Base-by-base conservation (phyloP, 1,140 invertebrate genomes). In the Liolophura sinensis region DNA sequence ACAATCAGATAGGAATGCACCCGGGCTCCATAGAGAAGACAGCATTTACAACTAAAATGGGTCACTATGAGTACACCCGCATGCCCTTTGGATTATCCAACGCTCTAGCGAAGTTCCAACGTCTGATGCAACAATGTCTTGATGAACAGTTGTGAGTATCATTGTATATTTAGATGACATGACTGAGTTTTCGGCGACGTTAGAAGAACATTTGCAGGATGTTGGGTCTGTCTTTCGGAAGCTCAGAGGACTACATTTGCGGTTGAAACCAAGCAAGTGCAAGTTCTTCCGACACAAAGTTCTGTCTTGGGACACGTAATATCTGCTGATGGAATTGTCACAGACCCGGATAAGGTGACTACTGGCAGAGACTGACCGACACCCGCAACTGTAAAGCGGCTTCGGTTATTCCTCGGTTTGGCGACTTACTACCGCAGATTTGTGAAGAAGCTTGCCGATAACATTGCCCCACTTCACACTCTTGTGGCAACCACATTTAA, bases 1-100 rank as follows among this genome's bases (percentile, higher is more conserved):
- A 73, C 60, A 78, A 80, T 78, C 85, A 85, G 61, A 67, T 86
- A 1, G 60, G 31, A 40, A 40, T 40, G 31, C 31, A 40, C 31
- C 31, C 31, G 31, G 3, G 9, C 31, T 40, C 31, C 31, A 40
- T 40, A 40, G 31, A 40, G 31, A 40, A 40, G 31, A 40, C 31
- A 9, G 31, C 31, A 40, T 40, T 40, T 9, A 40, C 31, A 3
- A 40, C 31, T 40, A 3, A 3, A 3, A 40, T 40, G 31, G 31
- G 31, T 40, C 31, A 40, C 31, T 40, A 40, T 40, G 31, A 40
- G 31, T 40, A 40, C 31, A 40, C 31, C 9, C 31, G 31, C 3
- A 40, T 9, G 31, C 31, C 31, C 3, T 18, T 62, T 27, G 27
- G 18, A 22, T 7, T 7, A 7, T 4, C 47, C 31, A 40, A 40